Conservation (phyloP, 2,888 invertebrate genomes). For the Penaeus monodon region DNA sequence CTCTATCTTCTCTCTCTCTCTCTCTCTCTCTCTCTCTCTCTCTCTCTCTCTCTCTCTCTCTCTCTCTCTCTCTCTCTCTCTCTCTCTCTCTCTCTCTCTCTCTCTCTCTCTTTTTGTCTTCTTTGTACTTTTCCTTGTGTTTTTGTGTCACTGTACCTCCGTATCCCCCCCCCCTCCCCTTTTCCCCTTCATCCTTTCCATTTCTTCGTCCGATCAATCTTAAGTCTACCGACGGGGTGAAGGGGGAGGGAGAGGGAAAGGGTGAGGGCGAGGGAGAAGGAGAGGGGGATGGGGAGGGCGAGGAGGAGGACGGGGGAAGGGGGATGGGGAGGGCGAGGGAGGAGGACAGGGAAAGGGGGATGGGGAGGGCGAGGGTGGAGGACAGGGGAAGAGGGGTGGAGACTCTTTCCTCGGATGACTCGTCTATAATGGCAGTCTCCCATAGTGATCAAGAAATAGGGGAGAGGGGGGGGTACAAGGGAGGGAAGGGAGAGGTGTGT, state of each 20-base stretch:
- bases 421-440: too few species aligned
- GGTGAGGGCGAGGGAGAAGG: not conserved
- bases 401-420: too few species aligned
- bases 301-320: not conserved
- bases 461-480: too few species aligned
- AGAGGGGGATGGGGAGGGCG: not conserved
- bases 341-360: not conserved
- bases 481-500: not conserved
- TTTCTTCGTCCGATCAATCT: conserved; percentile 1
- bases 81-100: not conserved
- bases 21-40: not conserved
- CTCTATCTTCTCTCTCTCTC: not conserved
- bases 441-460: too few species aligned
- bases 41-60: conserved; percentile 25
- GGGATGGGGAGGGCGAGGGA: not conserved
- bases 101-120: not conserved
- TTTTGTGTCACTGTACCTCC: not conserved
- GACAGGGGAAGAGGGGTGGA: not conserved
- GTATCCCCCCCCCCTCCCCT: not conserved
- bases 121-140: not conserved
- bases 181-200: not conserved
- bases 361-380: not conserved
- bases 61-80: not conserved
- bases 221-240: not conserved
- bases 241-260: not conserved